These are phyloP conservation scores for Myotis findleyi DNA, from an alignment of 2,797 vertebrate species.

Conservation along the genomic window DNA sequence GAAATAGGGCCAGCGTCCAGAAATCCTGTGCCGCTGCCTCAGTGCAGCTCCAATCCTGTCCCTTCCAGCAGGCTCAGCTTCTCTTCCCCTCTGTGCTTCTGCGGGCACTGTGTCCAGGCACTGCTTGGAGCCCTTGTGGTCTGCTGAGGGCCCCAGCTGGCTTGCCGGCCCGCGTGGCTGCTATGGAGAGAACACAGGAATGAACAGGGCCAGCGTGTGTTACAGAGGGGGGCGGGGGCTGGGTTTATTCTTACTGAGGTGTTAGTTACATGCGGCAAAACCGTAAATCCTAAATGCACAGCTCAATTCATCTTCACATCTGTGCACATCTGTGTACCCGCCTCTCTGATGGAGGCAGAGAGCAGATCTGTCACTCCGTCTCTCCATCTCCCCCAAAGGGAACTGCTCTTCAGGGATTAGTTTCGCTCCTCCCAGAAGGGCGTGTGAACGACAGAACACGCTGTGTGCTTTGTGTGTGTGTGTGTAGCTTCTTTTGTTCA, in stretches of 20 bases:
- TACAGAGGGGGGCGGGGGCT: rapidly evolving
- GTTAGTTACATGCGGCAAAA: neutral
- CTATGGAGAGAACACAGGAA: too few relatives aligned
- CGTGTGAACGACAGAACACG: neutral
- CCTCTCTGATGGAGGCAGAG: neutral
- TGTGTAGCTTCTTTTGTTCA: neutral
- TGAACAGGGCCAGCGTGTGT: too few relatives aligned
- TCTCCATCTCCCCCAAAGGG: neutral
- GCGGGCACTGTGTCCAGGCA: too few relatives aligned
- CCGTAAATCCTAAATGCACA: neutral
- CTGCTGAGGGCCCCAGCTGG: too few relatives aligned
- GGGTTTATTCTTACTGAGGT: neutral
- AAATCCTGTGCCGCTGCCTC: too few relatives aligned
- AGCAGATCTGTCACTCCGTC: rapidly evolving
- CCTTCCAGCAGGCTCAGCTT: too few relatives aligned
- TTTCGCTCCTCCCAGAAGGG: neutral
- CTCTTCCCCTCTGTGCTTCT: too few relatives aligned
- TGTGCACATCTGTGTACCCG: rapidly evolving
- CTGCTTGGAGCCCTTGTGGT: too few relatives aligned
- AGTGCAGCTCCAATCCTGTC: too few relatives aligned
- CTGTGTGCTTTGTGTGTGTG: rapidly evolving
- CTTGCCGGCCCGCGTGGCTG: too few relatives aligned
- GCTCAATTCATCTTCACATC: neutral
- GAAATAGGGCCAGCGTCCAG: too few relatives aligned
- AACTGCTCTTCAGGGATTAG: rapidly evolving